Conservation (phyloP, 2,113 vertebrate species). For the Columba janthina region DNA sequence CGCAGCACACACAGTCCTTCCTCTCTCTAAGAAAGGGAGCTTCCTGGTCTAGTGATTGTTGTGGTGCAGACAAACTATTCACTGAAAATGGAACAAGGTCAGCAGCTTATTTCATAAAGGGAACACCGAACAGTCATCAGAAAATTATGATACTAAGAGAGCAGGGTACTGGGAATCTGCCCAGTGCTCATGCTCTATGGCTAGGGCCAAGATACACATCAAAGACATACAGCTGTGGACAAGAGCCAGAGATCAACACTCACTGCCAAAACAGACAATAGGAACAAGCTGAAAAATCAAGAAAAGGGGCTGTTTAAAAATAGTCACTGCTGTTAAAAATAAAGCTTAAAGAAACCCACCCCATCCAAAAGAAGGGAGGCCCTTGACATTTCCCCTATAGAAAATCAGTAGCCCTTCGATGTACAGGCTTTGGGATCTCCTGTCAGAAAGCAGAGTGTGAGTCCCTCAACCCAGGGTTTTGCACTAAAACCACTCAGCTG, state of each 20-base stretch:
- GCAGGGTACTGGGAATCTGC: neutral
- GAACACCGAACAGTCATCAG: constrained; percentile 23
- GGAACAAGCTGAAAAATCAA: neutral
- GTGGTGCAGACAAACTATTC: neutral
- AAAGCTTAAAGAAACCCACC: neutral
- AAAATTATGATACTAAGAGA: neutral
- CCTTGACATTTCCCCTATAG: neutral
- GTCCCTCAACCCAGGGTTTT: neutral
- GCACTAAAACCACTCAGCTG: neutral
- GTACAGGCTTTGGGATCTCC: neutral
- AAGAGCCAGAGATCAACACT: neutral
- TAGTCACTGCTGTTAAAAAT: neutral
- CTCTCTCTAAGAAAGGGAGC: neutral
- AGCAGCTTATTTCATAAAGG: constrained; percentile 34
- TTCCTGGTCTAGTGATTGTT: neutral
- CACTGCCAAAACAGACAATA: neutral
- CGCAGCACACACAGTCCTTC: neutral
- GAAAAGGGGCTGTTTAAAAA: neutral
- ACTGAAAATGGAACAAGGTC: neutral
- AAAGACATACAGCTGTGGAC: neutral
- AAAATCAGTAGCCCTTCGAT: neutral
- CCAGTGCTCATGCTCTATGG: neutral
- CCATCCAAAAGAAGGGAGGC: neutral
- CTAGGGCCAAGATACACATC: neutral
- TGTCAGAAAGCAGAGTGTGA: neutral